A percentile compares a stretch with the other conserved stretches of the same genome.
phyloP scores from a whole-genome alignment of 2,888 invertebrate genomes.

The Polymixis lichenea region DNA sequence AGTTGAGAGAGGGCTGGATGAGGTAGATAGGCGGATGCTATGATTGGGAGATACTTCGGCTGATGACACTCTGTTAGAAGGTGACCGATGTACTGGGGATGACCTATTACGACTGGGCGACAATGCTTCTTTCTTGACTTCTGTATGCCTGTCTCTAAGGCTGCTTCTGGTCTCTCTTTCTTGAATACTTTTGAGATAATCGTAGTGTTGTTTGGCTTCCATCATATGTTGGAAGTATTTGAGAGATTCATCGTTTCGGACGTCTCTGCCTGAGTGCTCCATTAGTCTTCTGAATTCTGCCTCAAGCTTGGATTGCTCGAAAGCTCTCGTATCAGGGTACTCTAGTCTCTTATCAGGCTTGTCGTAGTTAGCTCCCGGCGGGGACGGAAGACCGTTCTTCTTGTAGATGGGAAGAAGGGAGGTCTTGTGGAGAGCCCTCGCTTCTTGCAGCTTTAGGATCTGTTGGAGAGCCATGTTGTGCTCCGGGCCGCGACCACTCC shows the following conservation, averaged over 20 bases:
- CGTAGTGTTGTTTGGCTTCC: conserved; percentile 85
- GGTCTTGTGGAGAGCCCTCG: conserved; percentile 92
- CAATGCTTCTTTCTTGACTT: conserved; percentile 80
- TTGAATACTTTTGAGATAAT: conserved; percentile 84
- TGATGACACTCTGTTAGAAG: conserved; percentile 79
- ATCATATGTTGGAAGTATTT: conserved; percentile 87
- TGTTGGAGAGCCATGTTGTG: conserved; percentile 97
- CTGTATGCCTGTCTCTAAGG: conserved; percentile 69
- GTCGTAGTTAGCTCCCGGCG: conserved; percentile 89
- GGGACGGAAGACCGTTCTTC: conserved; percentile 86
- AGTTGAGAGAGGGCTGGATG: conserved; percentile 86
- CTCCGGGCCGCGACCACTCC: conserved; percentile 97
- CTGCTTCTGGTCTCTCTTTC: conserved; percentile 78
- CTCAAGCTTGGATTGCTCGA: conserved; percentile 90
- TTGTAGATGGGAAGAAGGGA: conserved; percentile 88
- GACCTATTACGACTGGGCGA: conserved; percentile 80
- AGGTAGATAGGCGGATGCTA: conserved; percentile 85
- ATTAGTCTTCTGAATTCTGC: conserved; percentile 90
- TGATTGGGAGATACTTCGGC: conserved; percentile 85
- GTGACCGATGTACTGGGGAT: conserved; percentile 80
- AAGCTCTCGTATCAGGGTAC: conserved; percentile 83
- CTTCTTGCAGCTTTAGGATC: conserved; percentile 97
- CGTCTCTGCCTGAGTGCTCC: conserved; percentile 90
- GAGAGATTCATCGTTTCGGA: conserved; percentile 83
- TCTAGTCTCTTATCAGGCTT: conserved; percentile 78